These are phyloP conservation scores for Pelecanoides urinatrix DNA, from an alignment of 2,113 vertebrate genomes.

Conservation along the genomic window DNA sequence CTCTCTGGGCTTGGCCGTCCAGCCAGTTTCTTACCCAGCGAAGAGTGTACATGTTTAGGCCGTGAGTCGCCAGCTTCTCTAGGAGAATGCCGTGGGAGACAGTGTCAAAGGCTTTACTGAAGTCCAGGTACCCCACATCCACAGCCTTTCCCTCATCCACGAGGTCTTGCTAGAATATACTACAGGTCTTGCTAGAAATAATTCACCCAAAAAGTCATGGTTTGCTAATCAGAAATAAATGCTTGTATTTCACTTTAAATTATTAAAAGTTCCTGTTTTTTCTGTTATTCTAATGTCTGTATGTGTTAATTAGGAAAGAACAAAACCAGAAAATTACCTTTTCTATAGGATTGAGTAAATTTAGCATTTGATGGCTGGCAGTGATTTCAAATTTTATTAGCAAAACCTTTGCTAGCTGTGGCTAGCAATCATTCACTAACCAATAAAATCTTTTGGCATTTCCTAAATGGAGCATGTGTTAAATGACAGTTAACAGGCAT, in stretches of 20 bases:
- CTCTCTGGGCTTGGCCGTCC: too few relatives aligned
- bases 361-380: background rate
- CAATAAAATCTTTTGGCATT: background rate
- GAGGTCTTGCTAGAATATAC: too few relatives aligned
- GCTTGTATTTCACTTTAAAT: background rate
- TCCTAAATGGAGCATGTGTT: accelerated
- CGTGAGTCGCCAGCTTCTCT: too few relatives aligned
- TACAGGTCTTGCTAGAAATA: background rate
- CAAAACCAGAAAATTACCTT: background rate
- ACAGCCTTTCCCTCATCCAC: too few relatives aligned
- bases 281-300: background rate
- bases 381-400: background rate
- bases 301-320: background rate
- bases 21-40: too few relatives aligned
- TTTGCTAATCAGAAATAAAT: background rate
- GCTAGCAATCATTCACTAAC: background rate
- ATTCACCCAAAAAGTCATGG: background rate
- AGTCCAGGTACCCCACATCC: too few relatives aligned
- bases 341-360: background rate
- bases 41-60: too few relatives aligned
- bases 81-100: too few relatives aligned
- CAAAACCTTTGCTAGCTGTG: background rate
- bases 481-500: background rate
- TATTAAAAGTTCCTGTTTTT: background rate
- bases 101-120: too few relatives aligned